Conservation (phyloP, 2,888 invertebrate species). For the Ormyrus nitidulus region DNA sequence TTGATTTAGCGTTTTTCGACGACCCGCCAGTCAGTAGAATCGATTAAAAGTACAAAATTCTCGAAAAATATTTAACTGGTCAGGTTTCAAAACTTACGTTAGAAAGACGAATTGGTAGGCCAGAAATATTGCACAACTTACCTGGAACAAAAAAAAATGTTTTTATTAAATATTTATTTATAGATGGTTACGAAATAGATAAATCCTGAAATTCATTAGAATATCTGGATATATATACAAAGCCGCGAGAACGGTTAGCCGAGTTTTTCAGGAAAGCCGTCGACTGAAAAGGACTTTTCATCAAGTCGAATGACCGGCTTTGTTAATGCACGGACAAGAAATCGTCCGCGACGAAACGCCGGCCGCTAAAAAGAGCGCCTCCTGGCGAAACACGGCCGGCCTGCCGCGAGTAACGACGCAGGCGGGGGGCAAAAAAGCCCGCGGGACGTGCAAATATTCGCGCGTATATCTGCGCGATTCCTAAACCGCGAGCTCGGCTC, state of each 20-base stretch:
- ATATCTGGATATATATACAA: no score
- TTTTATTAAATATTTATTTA: no score
- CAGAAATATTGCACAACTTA: slow-evolving; percentile 5
- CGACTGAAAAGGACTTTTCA: slow-evolving; percentile 24
- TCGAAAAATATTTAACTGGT: no score
- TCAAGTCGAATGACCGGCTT: slow-evolving; percentile 15
- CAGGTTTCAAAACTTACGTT: no score
- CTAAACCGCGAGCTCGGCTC: not conserved
- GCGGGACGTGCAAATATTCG: slow-evolving; percentile 48
- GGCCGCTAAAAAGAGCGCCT: slow-evolving; percentile 15
- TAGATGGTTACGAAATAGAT: not conserved
- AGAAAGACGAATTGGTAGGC: no score
- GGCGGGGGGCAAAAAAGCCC: slow-evolving; percentile 11
- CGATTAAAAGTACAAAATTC: no score
- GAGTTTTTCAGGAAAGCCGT: no score
- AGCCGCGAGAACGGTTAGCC: no score
- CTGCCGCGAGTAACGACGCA: slow-evolving; percentile 12
- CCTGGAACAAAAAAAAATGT: slow-evolving; percentile 1
- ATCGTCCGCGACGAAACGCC: slow-evolving; percentile 18
- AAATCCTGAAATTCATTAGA: not conserved
- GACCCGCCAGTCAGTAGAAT: no score
- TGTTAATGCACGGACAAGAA: slow-evolving; percentile 24
- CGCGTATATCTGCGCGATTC: slow-evolving; percentile 30
- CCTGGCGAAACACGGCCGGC: slow-evolving; percentile 24
- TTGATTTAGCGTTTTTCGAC: no score